These are phyloP conservation scores for Ochotona curzoniae DNA, from an alignment of 2,113 vertebrate genomes.

Conservation along the genomic window DNA sequence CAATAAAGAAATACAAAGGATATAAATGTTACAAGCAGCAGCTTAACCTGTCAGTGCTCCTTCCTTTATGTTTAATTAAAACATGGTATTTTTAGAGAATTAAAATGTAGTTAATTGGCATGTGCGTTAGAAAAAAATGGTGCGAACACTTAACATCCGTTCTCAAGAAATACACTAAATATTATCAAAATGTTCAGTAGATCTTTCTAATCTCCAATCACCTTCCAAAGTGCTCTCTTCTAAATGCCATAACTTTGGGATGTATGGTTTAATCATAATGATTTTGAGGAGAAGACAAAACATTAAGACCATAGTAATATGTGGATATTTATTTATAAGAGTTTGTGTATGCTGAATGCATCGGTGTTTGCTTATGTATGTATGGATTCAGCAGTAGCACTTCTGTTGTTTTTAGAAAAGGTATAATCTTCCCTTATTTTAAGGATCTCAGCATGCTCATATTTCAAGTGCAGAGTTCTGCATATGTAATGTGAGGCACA, in stretches of 20 bases:
- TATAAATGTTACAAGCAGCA: too few species aligned
- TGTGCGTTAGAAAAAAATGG: neutral
- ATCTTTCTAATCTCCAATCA: neutral
- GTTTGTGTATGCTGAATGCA: neutral
- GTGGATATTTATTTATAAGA: too few species aligned
- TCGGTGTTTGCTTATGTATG: neutral
- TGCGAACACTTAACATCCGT: neutral
- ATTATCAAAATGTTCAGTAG: neutral
- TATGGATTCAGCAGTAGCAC: neutral
- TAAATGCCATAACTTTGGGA: neutral
- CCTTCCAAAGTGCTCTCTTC: neutral
- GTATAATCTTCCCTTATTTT: neutral
- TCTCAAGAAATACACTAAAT: neutral
- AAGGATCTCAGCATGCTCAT: neutral
- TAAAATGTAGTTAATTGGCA: neutral
- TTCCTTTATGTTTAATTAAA: too few species aligned
- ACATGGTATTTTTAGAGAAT: too few species aligned
- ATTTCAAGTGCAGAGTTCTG: neutral
- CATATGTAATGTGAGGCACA: neutral
- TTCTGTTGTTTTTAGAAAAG: neutral
- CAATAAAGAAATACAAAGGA: too few species aligned
- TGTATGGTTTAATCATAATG: neutral
- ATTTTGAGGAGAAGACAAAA: neutral
- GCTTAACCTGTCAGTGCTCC: too few species aligned
- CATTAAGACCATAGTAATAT: neutral